phyloP scores from a whole-genome alignment of 2,888 invertebrate genomes.

The Harmothoe impar region DNA sequence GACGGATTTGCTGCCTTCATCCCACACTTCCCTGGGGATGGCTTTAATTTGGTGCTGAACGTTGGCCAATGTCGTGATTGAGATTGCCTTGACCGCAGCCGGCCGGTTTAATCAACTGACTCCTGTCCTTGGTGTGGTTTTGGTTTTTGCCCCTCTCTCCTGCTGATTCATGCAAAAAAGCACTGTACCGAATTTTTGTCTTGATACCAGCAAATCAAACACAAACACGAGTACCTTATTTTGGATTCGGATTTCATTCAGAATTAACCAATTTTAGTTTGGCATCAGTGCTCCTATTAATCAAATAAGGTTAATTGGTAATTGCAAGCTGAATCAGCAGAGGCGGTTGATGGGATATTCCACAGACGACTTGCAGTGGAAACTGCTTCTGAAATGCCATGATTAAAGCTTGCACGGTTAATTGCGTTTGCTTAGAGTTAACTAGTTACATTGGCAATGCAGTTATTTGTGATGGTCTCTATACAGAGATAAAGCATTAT shows the following conservation, averaged over 20 bases:
- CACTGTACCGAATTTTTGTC: too few relatives aligned
- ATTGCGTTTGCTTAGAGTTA: too few relatives aligned
- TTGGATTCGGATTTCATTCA: constrained; percentile 4
- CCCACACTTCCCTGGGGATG: not conserved
- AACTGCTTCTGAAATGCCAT: too few relatives aligned
- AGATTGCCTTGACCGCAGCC: not conserved
- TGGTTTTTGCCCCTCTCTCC: not conserved
- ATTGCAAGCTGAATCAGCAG: not conserved
- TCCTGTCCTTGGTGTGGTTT: not conserved
- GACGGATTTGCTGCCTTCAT: not conserved
- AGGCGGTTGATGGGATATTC: not conserved
- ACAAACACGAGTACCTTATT: not conserved
- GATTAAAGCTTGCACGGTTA: too few relatives aligned
- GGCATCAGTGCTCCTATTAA: constrained; percentile 20
- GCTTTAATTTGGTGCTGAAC: not conserved
- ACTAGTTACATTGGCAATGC: too few relatives aligned
- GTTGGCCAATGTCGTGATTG: not conserved
- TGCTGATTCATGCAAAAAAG: too few relatives aligned
- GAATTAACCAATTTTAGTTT: constrained; percentile 15
- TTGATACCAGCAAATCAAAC: too few relatives aligned
- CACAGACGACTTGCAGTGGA: not conserved
- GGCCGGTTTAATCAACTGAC: constrained; percentile 17
- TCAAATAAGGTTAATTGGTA: constrained; percentile 23
- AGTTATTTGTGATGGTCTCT: too few relatives aligned
- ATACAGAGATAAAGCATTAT: too few relatives aligned